Evolutionary conservation across 2,113 vertebrate genomes (phyloP).

Genomic region (Galeopterus variegatus): DNA sequence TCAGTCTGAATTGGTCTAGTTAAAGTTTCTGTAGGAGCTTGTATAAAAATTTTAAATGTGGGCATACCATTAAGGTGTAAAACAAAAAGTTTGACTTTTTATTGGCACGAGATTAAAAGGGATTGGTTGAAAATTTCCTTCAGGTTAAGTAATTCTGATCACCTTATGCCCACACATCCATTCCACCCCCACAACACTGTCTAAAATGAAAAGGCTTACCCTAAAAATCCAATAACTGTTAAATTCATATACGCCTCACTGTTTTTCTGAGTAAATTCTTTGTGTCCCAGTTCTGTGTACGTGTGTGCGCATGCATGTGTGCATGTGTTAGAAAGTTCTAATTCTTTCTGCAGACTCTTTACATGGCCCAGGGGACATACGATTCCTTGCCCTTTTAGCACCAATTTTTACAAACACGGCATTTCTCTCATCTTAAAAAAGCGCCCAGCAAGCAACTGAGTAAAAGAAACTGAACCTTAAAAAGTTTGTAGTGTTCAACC

Average conservation of each 20-base stretch:
- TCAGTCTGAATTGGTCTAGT: slow-evolving; percentile 84
- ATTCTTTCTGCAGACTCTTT: slow-evolving; percentile 88
- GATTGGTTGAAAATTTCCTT: slow-evolving; percentile 58
- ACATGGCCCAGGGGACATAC: slow-evolving; percentile 83
- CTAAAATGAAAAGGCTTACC: slow-evolving; percentile 78
- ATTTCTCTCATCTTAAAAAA: slow-evolving; percentile 61
- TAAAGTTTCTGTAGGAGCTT: slow-evolving; percentile 83
- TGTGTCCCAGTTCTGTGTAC: slow-evolving; percentile 77
- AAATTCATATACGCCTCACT: slow-evolving; percentile 82
- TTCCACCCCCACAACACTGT: slow-evolving; percentile 67
- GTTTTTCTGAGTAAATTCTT: slow-evolving; percentile 87
- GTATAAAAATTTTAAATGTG: slow-evolving; percentile 81
- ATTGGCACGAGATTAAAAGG: slow-evolving; percentile 71
- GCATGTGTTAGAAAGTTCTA: slow-evolving; percentile 84
- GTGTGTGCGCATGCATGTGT: slow-evolving; percentile 67
- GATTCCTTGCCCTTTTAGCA: slow-evolving; percentile 88
- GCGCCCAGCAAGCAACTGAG: background rate
- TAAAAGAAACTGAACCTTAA: slow-evolving; percentile 34
- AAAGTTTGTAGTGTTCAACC: slow-evolving; percentile 14
- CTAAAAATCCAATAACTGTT: slow-evolving; percentile 80
- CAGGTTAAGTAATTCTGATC: slow-evolving; percentile 54
- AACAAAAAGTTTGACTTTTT: slow-evolving; percentile 84
- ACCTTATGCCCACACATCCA: background rate
- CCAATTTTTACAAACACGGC: slow-evolving; percentile 85
- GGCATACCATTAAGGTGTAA: slow-evolving; percentile 82